These are phyloP conservation scores for Tenebrio molitor DNA, from an alignment of 1,140 invertebrate species.

Conservation along the genomic window DNA sequence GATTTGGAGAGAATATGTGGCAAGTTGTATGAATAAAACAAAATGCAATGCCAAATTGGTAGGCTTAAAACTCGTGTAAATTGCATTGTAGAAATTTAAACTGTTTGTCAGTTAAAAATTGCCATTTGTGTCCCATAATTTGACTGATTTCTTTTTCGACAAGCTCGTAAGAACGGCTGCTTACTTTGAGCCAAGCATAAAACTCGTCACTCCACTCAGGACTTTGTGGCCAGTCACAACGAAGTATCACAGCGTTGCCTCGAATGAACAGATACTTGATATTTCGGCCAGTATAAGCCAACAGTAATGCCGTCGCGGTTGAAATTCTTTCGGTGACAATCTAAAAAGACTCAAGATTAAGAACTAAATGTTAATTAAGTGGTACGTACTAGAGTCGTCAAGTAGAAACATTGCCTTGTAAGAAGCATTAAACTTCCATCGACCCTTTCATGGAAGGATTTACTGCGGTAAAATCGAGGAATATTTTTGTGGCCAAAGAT, in stretches of 20 bases:
- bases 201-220: slow-evolving; percentile 79
- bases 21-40: no score
- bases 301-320: slow-evolving; percentile 82
- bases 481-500: slow-evolving; percentile 76
- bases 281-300: slow-evolving; percentile 76
- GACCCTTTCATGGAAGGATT: slow-evolving; percentile 75
- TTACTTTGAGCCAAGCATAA: slow-evolving; percentile 75
- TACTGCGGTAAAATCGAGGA: slow-evolving; percentile 72
- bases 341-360: slow-evolving; percentile 64
- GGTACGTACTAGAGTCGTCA: slow-evolving; percentile 74
- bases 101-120: slow-evolving; percentile 80
- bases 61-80: slow-evolving; percentile 28
- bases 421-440: slow-evolving; percentile 76
- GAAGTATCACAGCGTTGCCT: slow-evolving; percentile 79
- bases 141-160: slow-evolving; percentile 79
- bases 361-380: neutral
- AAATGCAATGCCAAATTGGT: no score
- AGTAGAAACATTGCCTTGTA: slow-evolving; percentile 72
- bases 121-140: slow-evolving; percentile 79
- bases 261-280: slow-evolving; percentile 78
- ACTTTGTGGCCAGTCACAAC: slow-evolving; percentile 77
- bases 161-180: slow-evolving; percentile 74
- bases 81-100: slow-evolving; percentile 69
- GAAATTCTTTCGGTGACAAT: slow-evolving; percentile 85
- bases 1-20: slow-evolving; percentile 8